These are phyloP conservation scores for Tauraco hartlaubi DNA, from an alignment of 2,797 vertebrate genomes.

Conservation along the genomic window DNA sequence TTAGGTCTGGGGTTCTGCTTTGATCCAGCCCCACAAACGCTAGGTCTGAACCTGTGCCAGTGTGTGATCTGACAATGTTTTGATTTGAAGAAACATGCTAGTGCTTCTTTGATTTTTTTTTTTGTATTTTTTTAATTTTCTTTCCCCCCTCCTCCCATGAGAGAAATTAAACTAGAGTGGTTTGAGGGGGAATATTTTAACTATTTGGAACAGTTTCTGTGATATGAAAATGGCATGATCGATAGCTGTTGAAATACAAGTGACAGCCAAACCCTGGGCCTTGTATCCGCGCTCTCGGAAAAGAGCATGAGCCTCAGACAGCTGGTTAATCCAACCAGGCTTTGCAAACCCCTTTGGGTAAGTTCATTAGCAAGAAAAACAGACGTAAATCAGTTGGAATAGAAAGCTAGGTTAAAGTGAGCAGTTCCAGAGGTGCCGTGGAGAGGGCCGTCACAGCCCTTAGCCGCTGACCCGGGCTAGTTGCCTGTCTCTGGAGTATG, in stretches of 20 bases:
- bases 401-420: background rate
- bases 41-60: slow-evolving; percentile 46
- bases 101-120: background rate
- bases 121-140: background rate
- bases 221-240: background rate
- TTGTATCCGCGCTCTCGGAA: background rate
- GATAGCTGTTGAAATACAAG: background rate
- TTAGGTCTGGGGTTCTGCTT: slow-evolving; percentile 17
- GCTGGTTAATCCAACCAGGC: background rate
- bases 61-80: slow-evolving; percentile 37
- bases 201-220: background rate
- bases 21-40: background rate
- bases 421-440: background rate
- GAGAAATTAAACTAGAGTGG: slow-evolving; percentile 10
- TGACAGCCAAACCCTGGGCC: background rate
- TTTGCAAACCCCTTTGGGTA: background rate
- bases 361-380: background rate
- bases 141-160: background rate
- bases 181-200: slow-evolving; percentile 6
- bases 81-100: slow-evolving; percentile 9
- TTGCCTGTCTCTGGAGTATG: background rate
- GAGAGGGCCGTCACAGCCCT: background rate
- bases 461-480: background rate
- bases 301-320: background rate
- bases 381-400: background rate